phyloP scores from a whole-genome alignment of 2,888 invertebrate genomes.

The Cephus nigrinus region DNA sequence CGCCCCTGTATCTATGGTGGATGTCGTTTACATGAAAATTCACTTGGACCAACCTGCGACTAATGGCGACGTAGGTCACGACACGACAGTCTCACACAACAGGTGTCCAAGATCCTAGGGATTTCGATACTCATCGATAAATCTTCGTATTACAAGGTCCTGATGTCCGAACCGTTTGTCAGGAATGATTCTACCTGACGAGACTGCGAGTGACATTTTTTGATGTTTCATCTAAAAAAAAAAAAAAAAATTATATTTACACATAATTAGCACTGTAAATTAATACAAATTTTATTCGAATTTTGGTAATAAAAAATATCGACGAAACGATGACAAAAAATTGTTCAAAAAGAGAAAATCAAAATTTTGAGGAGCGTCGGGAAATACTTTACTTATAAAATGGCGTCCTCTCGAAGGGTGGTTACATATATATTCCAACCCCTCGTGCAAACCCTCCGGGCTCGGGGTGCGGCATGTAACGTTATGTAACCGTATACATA shows the following conservation, averaged over 20 bases:
- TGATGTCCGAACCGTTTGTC: conserved; percentile 13
- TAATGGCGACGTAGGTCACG: conserved; percentile 31
- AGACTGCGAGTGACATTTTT: background rate
- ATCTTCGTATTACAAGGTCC: conserved; percentile 15
- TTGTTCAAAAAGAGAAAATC: background rate
- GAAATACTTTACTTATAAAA: conserved; percentile 46
- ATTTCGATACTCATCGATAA: conserved; percentile 19
- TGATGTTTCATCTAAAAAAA: background rate
- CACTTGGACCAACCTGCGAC: conserved; percentile 61
- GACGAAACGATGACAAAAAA: background rate
- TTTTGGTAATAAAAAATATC: background rate
- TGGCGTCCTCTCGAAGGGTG: conserved; percentile 55
- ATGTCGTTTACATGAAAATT: conserved; percentile 58
- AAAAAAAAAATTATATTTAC: background rate
- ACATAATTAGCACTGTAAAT: background rate
- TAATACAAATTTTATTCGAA: background rate
- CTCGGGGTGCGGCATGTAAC: conserved; percentile 43
- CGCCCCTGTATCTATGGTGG: conserved; percentile 22
- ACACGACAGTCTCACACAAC: conserved; percentile 40
- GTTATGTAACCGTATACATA: conserved; percentile 64
- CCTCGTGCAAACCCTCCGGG: conserved; percentile 47
- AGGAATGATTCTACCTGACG: background rate
- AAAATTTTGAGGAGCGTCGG: background rate
- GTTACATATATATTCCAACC: conserved; percentile 52
- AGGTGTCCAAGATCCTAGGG: conserved; percentile 39